These are phyloP conservation scores for Zosterops borbonicus DNA, from an alignment of 2,113 vertebrate genomes.

Conservation along the genomic window DNA sequence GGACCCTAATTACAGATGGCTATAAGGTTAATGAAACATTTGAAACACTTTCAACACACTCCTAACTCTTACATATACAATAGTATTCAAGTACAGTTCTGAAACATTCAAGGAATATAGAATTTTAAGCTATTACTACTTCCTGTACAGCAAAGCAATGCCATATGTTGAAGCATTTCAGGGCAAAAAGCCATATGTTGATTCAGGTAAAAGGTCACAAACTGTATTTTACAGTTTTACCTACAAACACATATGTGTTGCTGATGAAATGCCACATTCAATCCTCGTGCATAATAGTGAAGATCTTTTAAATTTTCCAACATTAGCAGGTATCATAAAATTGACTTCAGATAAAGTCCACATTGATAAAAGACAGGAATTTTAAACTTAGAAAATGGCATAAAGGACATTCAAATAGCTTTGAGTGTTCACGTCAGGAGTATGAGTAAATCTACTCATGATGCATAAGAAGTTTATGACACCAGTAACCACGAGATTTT, in stretches of 20 bases:
- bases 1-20: not conserved
- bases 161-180: not conserved
- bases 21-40: not conserved
- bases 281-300: not conserved
- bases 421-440: not conserved
- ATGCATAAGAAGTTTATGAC: not conserved
- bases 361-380: not conserved
- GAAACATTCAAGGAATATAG: not conserved
- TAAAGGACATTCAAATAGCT: not conserved
- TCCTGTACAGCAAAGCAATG: not conserved
- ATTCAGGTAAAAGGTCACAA: not conserved
- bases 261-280: not conserved
- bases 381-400: not conserved
- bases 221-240: not conserved
- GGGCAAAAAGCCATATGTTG: rapidly evolving
- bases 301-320: not conserved
- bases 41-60: not conserved
- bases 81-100: not conserved
- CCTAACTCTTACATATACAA: not conserved
- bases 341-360: not conserved
- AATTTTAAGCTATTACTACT: not conserved
- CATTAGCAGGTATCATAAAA: not conserved
- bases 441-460: not conserved
- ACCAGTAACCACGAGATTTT: not conserved
- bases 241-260: not conserved